Conservation (phyloP, 2,797 vertebrate species). For the Hybognathus amarus region DNA sequence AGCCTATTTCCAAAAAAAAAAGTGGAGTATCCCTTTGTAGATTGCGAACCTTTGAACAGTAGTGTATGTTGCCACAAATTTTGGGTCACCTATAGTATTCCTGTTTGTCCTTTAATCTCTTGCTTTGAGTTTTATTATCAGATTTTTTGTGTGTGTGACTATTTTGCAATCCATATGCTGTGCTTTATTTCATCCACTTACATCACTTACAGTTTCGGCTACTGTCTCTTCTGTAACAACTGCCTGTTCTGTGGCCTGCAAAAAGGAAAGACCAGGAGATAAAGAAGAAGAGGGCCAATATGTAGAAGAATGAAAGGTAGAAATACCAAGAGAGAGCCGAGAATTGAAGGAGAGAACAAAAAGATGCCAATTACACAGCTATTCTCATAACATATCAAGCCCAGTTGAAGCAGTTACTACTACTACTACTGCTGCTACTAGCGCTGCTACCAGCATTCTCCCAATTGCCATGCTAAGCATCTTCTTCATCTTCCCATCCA, state of each 20-base stretch:
- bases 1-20: no score
- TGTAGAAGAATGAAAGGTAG: conserved; percentile 1
- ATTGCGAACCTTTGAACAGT: neutral
- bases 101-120: neutral
- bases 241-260: conserved; percentile 39
- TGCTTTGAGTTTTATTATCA: neutral
- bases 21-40: no score
- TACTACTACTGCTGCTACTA: conserved; percentile 2
- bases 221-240: conserved; percentile 37
- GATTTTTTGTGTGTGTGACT: neutral
- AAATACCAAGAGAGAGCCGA: conserved; percentile 49
- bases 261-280: conserved; percentile 39
- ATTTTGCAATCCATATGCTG: neutral
- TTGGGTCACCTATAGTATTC: neutral
- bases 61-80: neutral
- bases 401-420: conserved; percentile 1
- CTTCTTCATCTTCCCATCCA: conserved; percentile 47
- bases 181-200: neutral
- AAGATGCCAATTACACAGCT: conserved; percentile 52
- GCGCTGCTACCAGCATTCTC: conserved; percentile 42
- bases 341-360: conserved; percentile 38
- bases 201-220: conserved; percentile 45
- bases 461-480: conserved; percentile 55
- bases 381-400: conserved; percentile 52
- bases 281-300: conserved; percentile 36